Conservation (phyloP, 1,140 invertebrate species). For the Aphis gossypii region DNA sequence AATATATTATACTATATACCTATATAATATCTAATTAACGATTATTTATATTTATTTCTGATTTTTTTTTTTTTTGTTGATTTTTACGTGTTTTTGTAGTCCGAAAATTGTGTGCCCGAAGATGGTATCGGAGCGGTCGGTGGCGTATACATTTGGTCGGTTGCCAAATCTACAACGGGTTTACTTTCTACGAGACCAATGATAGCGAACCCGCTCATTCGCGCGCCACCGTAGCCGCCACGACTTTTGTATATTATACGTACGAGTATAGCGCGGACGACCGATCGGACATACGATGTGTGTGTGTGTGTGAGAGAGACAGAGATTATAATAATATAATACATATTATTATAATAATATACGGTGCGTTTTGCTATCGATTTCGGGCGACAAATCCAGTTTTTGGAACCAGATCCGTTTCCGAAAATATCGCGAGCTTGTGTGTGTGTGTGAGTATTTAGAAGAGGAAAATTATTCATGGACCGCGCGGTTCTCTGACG, state of each 20-base stretch:
- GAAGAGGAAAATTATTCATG: conserved; percentile 10
- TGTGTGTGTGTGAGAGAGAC: background rate
- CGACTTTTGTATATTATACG: background rate
- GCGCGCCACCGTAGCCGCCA: background rate
- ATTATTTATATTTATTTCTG: background rate
- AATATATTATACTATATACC: background rate
- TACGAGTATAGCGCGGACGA: background rate
- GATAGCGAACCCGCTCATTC: background rate
- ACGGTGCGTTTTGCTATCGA: conserved; percentile 12
- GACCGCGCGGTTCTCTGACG: conserved; percentile 2
- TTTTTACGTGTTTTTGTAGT: background rate
- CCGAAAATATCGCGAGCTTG: conserved; percentile 37
- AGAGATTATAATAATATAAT: background rate
- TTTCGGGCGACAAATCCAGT: conserved; percentile 57
- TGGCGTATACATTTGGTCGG: background rate
- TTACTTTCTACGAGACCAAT: conserved; percentile 40
- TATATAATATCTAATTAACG: background rate
- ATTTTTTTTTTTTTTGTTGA: background rate
- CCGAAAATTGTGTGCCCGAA: conserved; percentile 29
- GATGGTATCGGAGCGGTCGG: background rate
- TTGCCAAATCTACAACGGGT: conserved; percentile 31
- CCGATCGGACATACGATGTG: background rate
- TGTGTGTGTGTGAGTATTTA: background rate
- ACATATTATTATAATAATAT: background rate
- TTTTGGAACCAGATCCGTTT: conserved; percentile 56